Evolutionary conservation across 30 jellyfish, hydroid and myxozoan species (phyloP), one percentile per base, ranked within the genome.

Genomic region (Haliclystus octoradiatus): DNA sequence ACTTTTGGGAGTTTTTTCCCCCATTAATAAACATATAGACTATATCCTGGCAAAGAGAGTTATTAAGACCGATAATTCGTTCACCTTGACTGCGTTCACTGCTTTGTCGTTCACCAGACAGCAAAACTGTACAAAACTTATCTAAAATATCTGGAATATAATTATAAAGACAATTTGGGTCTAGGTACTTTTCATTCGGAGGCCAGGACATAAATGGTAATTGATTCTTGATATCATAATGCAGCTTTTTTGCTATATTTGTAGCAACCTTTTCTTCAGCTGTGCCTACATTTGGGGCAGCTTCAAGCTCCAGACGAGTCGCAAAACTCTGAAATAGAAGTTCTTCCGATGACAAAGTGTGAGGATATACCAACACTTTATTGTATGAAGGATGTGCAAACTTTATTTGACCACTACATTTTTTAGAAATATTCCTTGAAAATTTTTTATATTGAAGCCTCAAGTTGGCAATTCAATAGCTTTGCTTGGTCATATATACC

Each of bases 151-250:
- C 57, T n/a, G 76, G 76, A 32, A 66, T 66, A 69, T n/a, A 35
- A 14, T 31, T 66, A 24, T 31, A 46, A 3, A 66, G 57, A 26
- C 34, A 29, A 29, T 34, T 46, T n/a, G 76, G 26, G n/a, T 66
- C 31, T 15, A 66, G 69, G 70, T 66, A 69, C 34, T 5, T n/a
- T 66, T 31, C 69, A 19, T 66, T 66, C 24, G 76, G 76, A 33
- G 76, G 76, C 76, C 76, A 66, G 24, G 76, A 66, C 76, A 66
- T 66, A 31, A 13, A 46, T n/a, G 69, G 76, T n/a, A 69, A 27
- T 29, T 66, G 76, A 29, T 69, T 29, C 15, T n/a, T 33, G 31
- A 66, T 66, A 24, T 33, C 62, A 5, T 34, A 32, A 26, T 34
- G 69, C 69, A 31, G 34, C 70, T 15, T 15, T 66, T 34, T 31